Evolutionary conservation across 2,113 vertebrate species (phyloP), one percentile per base, ranked within the genome.

Genomic region (Nannospalax galili): DNA sequence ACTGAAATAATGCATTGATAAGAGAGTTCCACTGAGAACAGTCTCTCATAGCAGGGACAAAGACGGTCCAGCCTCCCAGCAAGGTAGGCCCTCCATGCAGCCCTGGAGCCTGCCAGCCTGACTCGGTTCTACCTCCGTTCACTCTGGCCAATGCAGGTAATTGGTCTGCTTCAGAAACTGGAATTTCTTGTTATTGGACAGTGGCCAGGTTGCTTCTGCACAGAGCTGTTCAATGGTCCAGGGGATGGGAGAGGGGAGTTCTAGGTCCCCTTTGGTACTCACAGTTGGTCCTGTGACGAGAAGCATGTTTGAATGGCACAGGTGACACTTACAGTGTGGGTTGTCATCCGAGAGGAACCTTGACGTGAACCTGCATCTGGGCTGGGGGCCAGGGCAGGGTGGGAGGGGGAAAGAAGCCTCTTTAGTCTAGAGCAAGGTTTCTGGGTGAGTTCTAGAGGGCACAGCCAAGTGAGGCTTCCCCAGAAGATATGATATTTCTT

Each of bases 71-170:
- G 67, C 19, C 0, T 15, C 14, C 60, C 0, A 3, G 0, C 11
- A 0, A 5, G 0, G 0, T 7, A 6, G 16, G 5, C 32, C 28
- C 22, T 22, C 8, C 5, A 5, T 16, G 4, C 1, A 1, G 37
- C 1, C 5, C 56, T 12, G 7, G 24, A n/a, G 37, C 35, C 10
- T 0, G 1, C 15, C 16, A 28, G 40, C 74, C 19, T 1, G 0
- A 15, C 14, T 5, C 2, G 0, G 7, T 4, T 3, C 19, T 1
- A 32, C 64, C 77, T 75, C 32, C 17, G 26, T 40, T 67, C 15
- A 7, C 19, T 5, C 42, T 0, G 7, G 20, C 79, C 3, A n/a
- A 62, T 19, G 69, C 26, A 4, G 0, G 40, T 0, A 8, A 16
- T 16, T 2, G 3, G 22, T 26, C 12, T 0, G 35, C 8, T 16